Conservation (phyloP, 2,797 vertebrate species). For the Dendrocincla tyrannina region DNA sequence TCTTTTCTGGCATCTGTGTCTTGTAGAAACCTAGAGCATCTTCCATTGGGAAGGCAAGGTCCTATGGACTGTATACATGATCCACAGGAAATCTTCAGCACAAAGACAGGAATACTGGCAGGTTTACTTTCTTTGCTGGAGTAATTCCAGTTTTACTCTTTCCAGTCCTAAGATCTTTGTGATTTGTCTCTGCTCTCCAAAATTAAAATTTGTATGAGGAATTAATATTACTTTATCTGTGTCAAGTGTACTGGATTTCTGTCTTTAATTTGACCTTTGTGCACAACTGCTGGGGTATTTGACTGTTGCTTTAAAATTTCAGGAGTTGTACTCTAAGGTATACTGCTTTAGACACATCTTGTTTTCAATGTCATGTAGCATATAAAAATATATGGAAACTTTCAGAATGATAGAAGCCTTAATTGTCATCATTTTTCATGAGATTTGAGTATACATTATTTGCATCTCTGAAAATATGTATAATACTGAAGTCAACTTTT, state of each 20-base stretch:
- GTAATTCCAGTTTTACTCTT: neutral
- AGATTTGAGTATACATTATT: neutral
- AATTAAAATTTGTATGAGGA: neutral
- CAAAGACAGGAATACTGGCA: neutral
- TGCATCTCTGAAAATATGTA: neutral
- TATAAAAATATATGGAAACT: neutral
- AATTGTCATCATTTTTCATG: neutral
- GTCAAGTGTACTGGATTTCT: neutral
- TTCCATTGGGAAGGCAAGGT: conserved; percentile 15
- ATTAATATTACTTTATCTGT: neutral
- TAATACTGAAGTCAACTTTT: neutral
- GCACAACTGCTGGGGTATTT: neutral
- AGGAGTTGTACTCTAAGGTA: neutral
- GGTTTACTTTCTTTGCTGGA: neutral
- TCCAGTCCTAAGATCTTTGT: neutral
- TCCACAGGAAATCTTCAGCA: conserved; percentile 3
- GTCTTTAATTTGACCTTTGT: neutral
- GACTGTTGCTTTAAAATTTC: neutral
- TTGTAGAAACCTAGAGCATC: neutral
- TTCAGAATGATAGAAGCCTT: neutral
- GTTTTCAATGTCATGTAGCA: neutral
- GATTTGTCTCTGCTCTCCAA: neutral
- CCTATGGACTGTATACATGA: neutral
- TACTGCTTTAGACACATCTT: neutral
- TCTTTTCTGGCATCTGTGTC: neutral